Conservation (phyloP, 2,888 invertebrate species). For the Branchellion lobata region DNA sequence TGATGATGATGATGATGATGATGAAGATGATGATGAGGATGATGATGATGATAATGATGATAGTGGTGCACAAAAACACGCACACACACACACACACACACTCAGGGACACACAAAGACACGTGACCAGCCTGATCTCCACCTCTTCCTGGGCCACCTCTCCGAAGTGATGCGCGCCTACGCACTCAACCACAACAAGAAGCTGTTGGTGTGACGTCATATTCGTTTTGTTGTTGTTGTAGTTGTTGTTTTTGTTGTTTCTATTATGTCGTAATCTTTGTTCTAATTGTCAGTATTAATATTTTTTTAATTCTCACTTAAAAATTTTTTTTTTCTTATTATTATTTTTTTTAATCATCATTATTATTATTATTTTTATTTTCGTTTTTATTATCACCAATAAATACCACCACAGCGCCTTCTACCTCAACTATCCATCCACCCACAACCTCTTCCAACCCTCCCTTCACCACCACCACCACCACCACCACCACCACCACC, state of each 20-base stretch:
- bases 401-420: not conserved
- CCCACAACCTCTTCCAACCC: not conserved
- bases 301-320: not conserved
- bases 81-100: no score
- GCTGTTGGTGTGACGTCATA: not conserved
- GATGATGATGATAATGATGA: conserved; percentile 21
- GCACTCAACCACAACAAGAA: conserved; percentile 29
- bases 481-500: no score
- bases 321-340: not conserved
- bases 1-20: conserved; percentile 13
- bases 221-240: no score
- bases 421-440: not conserved
- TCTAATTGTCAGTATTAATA: not conserved
- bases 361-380: not conserved
- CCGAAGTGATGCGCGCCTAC: conserved; percentile 64
- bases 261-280: not conserved
- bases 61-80: conserved; percentile 47
- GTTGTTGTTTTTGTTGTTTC: not conserved
- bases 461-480: no score
- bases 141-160: conserved; percentile 70
- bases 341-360: not conserved
- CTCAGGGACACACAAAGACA: conserved; percentile 52
- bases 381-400: not conserved
- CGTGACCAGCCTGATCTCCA: conserved; percentile 64
- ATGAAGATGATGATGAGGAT: conserved; percentile 26